phyloP scores from a whole-genome alignment of 2,888 invertebrate species.

The Cheilosia grossa region DNA sequence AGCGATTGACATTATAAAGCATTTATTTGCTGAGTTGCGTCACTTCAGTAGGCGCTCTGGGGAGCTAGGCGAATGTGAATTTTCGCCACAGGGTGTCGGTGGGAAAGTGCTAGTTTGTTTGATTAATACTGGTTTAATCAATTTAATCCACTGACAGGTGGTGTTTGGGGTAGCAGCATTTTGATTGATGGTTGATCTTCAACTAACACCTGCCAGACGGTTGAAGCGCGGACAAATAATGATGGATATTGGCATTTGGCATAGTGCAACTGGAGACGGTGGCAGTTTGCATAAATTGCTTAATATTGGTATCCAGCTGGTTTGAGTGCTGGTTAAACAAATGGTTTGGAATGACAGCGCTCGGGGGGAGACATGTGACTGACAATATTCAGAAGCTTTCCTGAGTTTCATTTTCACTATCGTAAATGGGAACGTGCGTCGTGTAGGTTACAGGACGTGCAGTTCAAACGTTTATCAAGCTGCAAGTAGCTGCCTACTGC shows the following conservation, averaged over 20 bases:
- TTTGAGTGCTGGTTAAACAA: not conserved
- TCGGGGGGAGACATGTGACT: not conserved
- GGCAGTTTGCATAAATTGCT: slow-evolving; percentile 13
- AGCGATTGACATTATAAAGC: not conserved
- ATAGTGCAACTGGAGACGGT: not conserved
- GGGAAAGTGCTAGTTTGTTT: slow-evolving; percentile 23
- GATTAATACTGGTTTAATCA: slow-evolving; percentile 38
- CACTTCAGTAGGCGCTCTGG: slow-evolving; percentile 21
- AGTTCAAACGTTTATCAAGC: too few species aligned
- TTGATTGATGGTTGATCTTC: slow-evolving; percentile 26
- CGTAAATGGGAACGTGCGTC: too few species aligned
- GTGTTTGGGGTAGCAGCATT: not conserved
- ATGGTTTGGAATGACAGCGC: not conserved
- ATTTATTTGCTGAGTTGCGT: not conserved
- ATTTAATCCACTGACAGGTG: slow-evolving; percentile 34
- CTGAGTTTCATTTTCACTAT: not conserved
- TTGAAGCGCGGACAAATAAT: not conserved
- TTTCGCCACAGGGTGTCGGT: slow-evolving; percentile 20
- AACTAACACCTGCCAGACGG: slow-evolving; percentile 1
- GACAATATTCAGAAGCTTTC: too few species aligned
- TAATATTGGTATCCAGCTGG: not conserved
- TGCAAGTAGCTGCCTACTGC: too few species aligned
- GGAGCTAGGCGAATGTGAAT: slow-evolving; percentile 6
- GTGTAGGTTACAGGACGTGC: too few species aligned
- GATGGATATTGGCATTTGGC: not conserved